Evolutionary conservation across 30 jellyfish, hydroid and myxozoan species (phyloP), one percentile per base, ranked within the genome.

Genomic region (Aurelia aurita): DNA sequence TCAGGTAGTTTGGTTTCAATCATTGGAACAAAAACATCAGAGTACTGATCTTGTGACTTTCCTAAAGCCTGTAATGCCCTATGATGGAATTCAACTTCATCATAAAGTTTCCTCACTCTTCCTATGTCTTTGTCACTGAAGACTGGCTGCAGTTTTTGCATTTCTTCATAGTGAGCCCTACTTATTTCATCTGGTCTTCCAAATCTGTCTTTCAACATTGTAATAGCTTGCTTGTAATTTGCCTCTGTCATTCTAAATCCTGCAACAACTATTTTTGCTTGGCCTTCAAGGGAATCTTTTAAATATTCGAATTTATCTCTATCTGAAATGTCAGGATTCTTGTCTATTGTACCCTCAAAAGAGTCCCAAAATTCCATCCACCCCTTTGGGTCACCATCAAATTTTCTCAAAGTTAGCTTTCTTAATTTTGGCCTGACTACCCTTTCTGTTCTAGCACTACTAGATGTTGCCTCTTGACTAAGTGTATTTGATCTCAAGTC

Each of bases 361-460:
- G 86, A 73, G 34, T 73, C 86, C 86, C 86, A 73, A 32, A 73
- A 73, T 25, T 73, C 86, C 72, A 47, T 25, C 77, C 78, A 54
- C 55, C 29, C 51, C 53, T 55, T 44, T 72, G 69, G 84, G 21
- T 72, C 69, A 15, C 69, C 69, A 12, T 39, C 70, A 34, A 69
- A 69, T 1, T 39, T 31, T 0, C 81, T 31, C 54, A 69, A 26
- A 11, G 81, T 31, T 29, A 69, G 32, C 63, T 69, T 69, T 15
- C 16, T 60, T 15, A 11, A 15, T 60, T 60, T 11, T 14, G 16
- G 72, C 27, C 27, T 60, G 23, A 60, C 21, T 22, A 23, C 21
- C 21, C 16, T 60, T 60, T 22, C 16, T 23, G 72, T 15, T 10
- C 18, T 49, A n/a, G n/a, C n/a, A n/a, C 61, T 58, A 58, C 26